Conservation (phyloP, 2,113 vertebrate species). For the Aleadryas rufinucha region DNA sequence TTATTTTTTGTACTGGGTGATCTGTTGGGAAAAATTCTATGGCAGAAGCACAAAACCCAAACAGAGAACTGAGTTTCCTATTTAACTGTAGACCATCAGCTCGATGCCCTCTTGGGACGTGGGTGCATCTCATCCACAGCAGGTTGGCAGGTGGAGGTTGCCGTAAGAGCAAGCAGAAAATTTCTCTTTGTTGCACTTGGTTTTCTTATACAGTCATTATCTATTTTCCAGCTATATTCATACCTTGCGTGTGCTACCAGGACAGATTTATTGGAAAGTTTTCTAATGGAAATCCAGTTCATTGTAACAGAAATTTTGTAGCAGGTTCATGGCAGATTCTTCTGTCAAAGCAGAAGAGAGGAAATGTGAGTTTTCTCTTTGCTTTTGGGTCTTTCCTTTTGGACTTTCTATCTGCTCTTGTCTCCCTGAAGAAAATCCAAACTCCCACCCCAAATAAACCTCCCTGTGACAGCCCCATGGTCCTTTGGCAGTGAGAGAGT, state of each 20-base stretch:
- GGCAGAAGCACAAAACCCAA: not conserved
- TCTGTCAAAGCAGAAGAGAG: not conserved
- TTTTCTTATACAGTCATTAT: not conserved
- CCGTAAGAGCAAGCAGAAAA: not conserved
- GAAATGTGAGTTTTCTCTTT: not conserved
- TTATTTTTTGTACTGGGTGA: not conserved
- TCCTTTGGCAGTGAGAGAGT: not conserved
- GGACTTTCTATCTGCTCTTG: not conserved
- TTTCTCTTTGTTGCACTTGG: not conserved
- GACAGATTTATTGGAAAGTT: not conserved
- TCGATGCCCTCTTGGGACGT: fast-evolving
- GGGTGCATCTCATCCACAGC: not conserved
- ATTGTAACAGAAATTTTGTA: not conserved
- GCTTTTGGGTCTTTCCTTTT: not conserved
- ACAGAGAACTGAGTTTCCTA: not conserved
- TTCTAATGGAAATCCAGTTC: not conserved
- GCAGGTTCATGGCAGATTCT: not conserved
- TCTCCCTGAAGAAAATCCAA: not conserved
- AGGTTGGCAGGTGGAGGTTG: not conserved
- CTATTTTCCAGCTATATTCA: not conserved
- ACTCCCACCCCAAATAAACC: not conserved
- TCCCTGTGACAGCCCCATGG: not conserved
- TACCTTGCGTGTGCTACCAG: not conserved
- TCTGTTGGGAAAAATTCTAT: not conserved
- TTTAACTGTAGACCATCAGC: not conserved